These are phyloP conservation scores for Babylonia areolata DNA, from an alignment of 1,140 invertebrate species.

Conservation along the genomic window DNA sequence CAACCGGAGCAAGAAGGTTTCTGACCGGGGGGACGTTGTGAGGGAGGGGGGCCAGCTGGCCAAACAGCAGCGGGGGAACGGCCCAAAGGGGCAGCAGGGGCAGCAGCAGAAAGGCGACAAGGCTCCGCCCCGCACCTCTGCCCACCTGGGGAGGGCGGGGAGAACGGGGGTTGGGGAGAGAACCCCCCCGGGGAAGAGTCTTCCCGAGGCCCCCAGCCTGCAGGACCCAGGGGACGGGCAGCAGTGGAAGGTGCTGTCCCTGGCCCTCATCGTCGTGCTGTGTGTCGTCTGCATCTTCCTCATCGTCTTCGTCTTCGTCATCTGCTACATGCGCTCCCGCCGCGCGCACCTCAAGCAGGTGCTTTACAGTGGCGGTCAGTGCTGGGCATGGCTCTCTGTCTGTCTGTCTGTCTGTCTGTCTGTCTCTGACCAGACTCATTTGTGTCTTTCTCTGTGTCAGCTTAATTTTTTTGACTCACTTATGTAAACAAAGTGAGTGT, in stretches of 20 bases:
- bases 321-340: slow-evolving; percentile 28
- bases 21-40: not conserved
- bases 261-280: slow-evolving; percentile 33
- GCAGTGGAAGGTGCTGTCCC: slow-evolving; percentile 33
- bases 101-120: too few relatives aligned
- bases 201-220: not conserved
- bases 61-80: not conserved
- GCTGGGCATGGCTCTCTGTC: not conserved
- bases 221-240: not conserved
- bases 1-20: slow-evolving; percentile 11
- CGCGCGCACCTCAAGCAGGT: slow-evolving; percentile 28
- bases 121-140: too few relatives aligned
- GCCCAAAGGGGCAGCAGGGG: too few relatives aligned
- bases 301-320: slow-evolving; percentile 33
- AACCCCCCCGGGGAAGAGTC: not conserved
- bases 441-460: too few relatives aligned
- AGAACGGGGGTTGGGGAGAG: not conserved
- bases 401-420: too few relatives aligned
- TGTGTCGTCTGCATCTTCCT: slow-evolving; percentile 37
- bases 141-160: not conserved
- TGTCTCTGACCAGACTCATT: too few relatives aligned
- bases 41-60: not conserved
- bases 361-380: slow-evolving; percentile 28
- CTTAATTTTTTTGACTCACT: too few relatives aligned
- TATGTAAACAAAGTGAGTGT: too few relatives aligned